Base-by-base conservation (phyloP, 2,113 vertebrate genomes). In the Microtus richardsoni region DNA sequence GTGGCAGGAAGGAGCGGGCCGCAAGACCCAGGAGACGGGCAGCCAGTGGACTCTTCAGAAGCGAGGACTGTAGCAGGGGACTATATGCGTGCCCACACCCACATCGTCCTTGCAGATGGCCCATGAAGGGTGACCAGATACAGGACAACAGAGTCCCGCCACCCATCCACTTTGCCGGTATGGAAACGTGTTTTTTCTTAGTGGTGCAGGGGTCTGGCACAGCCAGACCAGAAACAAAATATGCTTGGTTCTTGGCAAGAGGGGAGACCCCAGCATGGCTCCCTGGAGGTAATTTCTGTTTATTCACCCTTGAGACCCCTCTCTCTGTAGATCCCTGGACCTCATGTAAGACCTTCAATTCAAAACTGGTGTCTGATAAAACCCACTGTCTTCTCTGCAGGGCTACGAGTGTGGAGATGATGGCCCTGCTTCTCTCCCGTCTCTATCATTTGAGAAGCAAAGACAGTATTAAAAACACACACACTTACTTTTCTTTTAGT, bases 401-500 rank as follows among this genome's bases (percentile, higher is more conserved):
- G 44, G 66, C 47, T 26, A 22, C 66, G 12, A 85, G 62, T 4
- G 28, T 26, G 62, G 33, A 16, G n/a, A 52, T 52, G 3, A 52
- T 2, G 10, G 49, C 49, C 49, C 49, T 52, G 49, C 41, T 66
- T 33, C 44, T 52, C 44, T 39, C 4, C 49, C 30, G 5, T n/a
- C n/a, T 54, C 36, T 36, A 74, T 22, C 12, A 2, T 28, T 52
- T 41, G 12, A 41, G 70, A 74, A 88, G 41, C 58, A 22, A 58
- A 7, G 58, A 58, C 58, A 58, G 58, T 58, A 58, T 7, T 58
- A 58, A 58, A 58, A 6, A 58, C 58, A 58, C 58, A 3, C 5
- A 1, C 33, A 98, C 98, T 98, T 97, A 98, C 98, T 98, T 98
- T 94, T 98, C 91, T 58, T 98, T 80, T 92, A 98, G 52, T 21